A percentile compares a stretch with the other conserved stretches of the same genome.
Evolutionary conservation across 2,113 vertebrate genomes (phyloP).

Genomic region (Prinia subflava): DNA sequence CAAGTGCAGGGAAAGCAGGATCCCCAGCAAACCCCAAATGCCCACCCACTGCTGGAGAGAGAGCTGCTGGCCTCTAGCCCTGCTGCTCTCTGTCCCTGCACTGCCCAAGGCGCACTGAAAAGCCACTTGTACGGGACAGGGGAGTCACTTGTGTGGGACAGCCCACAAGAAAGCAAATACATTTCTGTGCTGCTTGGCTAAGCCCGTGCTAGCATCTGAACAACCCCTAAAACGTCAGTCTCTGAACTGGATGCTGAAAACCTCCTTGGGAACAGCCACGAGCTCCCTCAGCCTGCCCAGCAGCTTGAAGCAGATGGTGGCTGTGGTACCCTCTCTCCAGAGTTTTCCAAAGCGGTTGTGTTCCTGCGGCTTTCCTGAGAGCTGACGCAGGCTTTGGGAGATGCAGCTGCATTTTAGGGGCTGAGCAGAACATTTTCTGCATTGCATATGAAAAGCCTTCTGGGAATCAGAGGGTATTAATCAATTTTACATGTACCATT

Average conservation of each 20-base stretch:
- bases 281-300: not conserved
- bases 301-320: not conserved
- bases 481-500: slow-evolving; percentile 45
- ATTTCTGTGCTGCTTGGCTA: not conserved
- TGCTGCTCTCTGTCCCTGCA: not conserved
- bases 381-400: not conserved
- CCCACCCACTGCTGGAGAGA: not conserved
- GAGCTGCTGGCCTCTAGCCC: accelerated
- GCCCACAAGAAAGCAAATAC: not conserved
- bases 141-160: not conserved
- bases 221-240: not conserved
- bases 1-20: accelerated
- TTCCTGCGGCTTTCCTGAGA: not conserved
- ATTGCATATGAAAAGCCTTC: slow-evolving; percentile 36
- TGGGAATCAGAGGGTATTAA: slow-evolving; percentile 50
- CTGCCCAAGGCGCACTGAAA: not conserved
- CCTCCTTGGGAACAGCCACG: accelerated
- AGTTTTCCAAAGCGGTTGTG: not conserved
- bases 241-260: not conserved
- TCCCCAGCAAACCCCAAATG: not conserved
- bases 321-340: not conserved
- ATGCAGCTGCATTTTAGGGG: slow-evolving; percentile 41
- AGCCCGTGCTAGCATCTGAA: not conserved
- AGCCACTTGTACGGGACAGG: not conserved
- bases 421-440: slow-evolving; percentile 6